Evolutionary conservation across 2,797 vertebrate genomes (phyloP).

Genomic region (Anniella stebbinsi): DNA sequence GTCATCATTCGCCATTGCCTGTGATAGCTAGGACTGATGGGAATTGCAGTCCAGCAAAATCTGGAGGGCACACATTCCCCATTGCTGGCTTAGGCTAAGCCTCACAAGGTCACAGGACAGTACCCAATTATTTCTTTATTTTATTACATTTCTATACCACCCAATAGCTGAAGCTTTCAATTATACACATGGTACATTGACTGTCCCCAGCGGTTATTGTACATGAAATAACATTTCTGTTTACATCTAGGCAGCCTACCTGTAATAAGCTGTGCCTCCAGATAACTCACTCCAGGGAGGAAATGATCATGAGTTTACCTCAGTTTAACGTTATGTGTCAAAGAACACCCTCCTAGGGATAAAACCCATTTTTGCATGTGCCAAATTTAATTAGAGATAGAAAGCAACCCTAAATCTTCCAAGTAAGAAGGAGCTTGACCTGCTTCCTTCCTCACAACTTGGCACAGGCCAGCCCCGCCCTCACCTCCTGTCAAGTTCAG

Average conservation of each 20-base stretch:
- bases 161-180: too few species aligned
- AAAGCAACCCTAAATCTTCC: background rate
- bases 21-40: too few species aligned
- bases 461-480: background rate
- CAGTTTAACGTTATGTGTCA: too few species aligned
- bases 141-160: too few species aligned
- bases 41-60: too few species aligned
- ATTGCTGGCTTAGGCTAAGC: background rate
- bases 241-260: background rate
- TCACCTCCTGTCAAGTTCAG: too few species aligned
- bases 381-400: background rate
- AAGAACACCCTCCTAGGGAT: background rate
- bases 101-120: background rate
- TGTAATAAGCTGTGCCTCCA: background rate
- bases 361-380: background rate
- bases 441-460: too few species aligned
- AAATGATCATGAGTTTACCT: background rate
- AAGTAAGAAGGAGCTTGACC: background rate
- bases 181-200: background rate
- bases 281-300: background rate
- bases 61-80: too few species aligned
- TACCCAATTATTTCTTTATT: background rate
- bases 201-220: background rate
- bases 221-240: background rate
- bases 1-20: too few species aligned